phyloP scores from a whole-genome alignment of 1,140 invertebrate species.

The Musca vetustissima region DNA sequence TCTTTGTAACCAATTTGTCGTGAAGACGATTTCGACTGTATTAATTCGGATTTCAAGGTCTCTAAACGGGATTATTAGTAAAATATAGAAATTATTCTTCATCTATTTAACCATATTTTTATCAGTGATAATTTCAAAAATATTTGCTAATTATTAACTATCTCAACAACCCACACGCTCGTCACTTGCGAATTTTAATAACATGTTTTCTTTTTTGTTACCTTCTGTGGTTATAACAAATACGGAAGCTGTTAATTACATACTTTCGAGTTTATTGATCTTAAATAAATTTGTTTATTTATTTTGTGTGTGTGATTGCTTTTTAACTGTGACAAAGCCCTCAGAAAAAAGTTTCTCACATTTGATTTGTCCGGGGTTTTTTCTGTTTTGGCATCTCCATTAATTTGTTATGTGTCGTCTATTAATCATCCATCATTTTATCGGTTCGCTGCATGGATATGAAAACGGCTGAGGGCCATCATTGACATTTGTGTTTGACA shows the following conservation, averaged over 20 bases:
- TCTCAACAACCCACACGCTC: slow-evolving; percentile 5
- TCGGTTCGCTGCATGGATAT: not conserved
- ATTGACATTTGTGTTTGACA: slow-evolving; percentile 29
- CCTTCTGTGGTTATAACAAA: not conserved
- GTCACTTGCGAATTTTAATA: not conserved
- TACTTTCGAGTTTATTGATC: slow-evolving; percentile 25
- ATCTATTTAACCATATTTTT: too few species aligned
- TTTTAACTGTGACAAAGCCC: not conserved
- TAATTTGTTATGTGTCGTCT: not conserved
- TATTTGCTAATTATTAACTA: too few species aligned
- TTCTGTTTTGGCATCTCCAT: slow-evolving; percentile 23
- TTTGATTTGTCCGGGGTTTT: slow-evolving; percentile 16
- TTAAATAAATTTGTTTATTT: not conserved
- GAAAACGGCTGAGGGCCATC: not conserved
- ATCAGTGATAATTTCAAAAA: too few species aligned
- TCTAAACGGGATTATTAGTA: too few species aligned
- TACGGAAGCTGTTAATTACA: slow-evolving; percentile 26
- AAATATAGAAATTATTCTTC: too few species aligned
- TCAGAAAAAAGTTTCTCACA: slow-evolving; percentile 13
- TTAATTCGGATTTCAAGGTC: too few species aligned
- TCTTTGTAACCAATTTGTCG: too few species aligned
- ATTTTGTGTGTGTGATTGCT: slow-evolving; percentile 11
- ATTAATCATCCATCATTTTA: not conserved
- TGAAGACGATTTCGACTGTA: too few species aligned
- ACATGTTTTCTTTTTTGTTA: not conserved